Base-by-base conservation (phyloP, 1,140 invertebrate genomes). In the Berghia stephanieae region DNA sequence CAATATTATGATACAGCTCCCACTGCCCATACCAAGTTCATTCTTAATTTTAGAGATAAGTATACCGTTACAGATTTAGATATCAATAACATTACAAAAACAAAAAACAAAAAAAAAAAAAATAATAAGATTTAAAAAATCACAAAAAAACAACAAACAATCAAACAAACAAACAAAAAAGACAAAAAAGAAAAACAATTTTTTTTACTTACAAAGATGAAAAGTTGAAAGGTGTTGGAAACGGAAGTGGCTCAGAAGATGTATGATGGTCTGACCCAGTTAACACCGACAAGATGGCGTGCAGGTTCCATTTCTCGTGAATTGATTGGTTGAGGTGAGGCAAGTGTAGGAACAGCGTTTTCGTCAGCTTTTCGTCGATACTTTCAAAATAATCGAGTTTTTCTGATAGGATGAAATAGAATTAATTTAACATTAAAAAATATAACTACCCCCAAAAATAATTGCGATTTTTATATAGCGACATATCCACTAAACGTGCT, bases 321-420 rank as follows among this genome's bases (percentile, higher is more conserved):
- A 75, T 75, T 3, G 81, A 79, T 13, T 75, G 69, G 75, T 87
- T 86, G 0, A 87, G 76, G 13, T 76, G 67, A 18, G 77, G 76
- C 31, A 82, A 36, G 5, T 78, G 34, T 13, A 80, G 75, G 2
- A 83, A 80, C 24, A 87, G 84, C n/a, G 83, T 76, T 34, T 80
- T 42, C 55, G 83, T 82, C 52, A 87, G 75, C 8, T 83, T 80
- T 36, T 80, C 78, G 68, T 84, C 84, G 3, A 86, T 77, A 40
- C 78, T 75, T 1, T 81, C 74, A 70, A 82, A 83, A 34, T 84
- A 77, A 57, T 84, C 75, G 0, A 87, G 78, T 69, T 86, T 84
- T 79, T 86, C 86, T 87, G 79, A 27, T n/a, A n/a, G 81, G 79
- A 60, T n/a, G 31, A 5, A 60, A 10, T 5, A 5, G n/a, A 31